These are phyloP conservation scores for Danionella cerebrum DNA, from an alignment of 2,113 vertebrate species.

Conservation along the genomic window DNA sequence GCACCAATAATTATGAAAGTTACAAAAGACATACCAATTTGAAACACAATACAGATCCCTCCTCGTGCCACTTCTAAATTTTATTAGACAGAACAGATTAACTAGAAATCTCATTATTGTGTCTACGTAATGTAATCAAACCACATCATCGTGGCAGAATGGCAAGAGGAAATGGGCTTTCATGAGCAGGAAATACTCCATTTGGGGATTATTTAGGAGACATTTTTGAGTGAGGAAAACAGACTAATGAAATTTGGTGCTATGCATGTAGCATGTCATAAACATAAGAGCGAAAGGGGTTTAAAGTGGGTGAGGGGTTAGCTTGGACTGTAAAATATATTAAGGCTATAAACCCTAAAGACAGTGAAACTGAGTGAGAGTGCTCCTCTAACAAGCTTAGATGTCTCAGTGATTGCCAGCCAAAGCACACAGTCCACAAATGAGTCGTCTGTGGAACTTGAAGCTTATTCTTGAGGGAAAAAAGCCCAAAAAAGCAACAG, in stretches of 20 bases:
- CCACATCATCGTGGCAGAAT: not conserved
- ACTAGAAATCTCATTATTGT: not conserved
- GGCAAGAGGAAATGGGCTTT: not conserved
- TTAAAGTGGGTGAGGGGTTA: not conserved
- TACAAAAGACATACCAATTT: too few species aligned
- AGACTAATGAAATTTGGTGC: not conserved
- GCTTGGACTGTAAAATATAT: not conserved
- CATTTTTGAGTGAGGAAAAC: not conserved
- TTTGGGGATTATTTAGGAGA: not conserved
- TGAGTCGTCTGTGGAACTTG: constrained; percentile 59
- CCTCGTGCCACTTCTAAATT: not conserved
- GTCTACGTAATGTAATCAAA: constrained; percentile 9
- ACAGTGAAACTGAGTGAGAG: not conserved
- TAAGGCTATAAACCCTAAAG: constrained; percentile 2
- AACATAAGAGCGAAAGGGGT: not conserved
- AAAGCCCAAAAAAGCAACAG: constrained; percentile 54
- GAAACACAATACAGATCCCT: not conserved
- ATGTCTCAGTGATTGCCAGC: constrained; percentile 49
- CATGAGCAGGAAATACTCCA: not conserved
- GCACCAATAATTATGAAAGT: too few species aligned
- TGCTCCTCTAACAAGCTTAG: not conserved
- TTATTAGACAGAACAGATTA: not conserved
- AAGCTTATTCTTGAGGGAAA: constrained; percentile 65
- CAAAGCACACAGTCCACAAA: constrained; percentile 61
- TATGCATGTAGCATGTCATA: not conserved